phyloP scores from a whole-genome alignment of 2,888 invertebrate genomes.

The Thymelicus sylvestris region DNA sequence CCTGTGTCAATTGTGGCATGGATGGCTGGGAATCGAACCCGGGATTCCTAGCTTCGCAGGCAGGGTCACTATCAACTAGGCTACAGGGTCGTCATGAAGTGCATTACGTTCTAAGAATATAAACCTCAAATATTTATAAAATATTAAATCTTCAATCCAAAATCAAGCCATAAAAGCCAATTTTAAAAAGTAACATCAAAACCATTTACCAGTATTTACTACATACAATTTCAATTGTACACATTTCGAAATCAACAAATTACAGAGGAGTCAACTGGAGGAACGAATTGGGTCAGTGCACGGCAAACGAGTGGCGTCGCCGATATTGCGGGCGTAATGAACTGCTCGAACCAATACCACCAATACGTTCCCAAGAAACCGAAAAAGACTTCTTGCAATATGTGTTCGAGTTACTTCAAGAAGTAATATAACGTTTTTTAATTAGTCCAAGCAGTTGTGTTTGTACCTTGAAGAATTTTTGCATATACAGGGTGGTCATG shows the following conservation, averaged over 20 bases:
- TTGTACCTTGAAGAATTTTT: no score
- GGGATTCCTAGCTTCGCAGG: no score
- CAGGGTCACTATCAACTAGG: no score
- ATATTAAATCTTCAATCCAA: no score
- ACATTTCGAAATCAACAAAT: slow-evolving; percentile 46
- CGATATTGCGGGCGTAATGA: slow-evolving; percentile 74
- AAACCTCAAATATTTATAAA: no score
- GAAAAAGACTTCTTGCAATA: slow-evolving; percentile 22
- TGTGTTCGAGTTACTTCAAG: slow-evolving; percentile 16
- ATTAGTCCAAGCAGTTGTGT: background rate
- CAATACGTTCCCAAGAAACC: slow-evolving; percentile 50
- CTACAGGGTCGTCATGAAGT: no score
- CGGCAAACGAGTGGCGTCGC: slow-evolving; percentile 53
- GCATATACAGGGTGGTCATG: no score
- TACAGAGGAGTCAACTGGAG: slow-evolving; percentile 64
- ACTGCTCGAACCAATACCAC: slow-evolving; percentile 64
- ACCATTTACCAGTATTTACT: background rate
- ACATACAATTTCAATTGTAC: slow-evolving; percentile 38
- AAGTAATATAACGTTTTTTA: background rate
- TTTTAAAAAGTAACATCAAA: background rate
- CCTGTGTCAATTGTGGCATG: no score
- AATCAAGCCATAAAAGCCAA: background rate
- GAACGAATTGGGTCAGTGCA: slow-evolving; percentile 43
- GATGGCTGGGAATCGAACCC: no score
- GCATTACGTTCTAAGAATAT: no score